Base-by-base conservation (phyloP, 2,797 vertebrate species). In the Dendrocincla fuliginosa region DNA sequence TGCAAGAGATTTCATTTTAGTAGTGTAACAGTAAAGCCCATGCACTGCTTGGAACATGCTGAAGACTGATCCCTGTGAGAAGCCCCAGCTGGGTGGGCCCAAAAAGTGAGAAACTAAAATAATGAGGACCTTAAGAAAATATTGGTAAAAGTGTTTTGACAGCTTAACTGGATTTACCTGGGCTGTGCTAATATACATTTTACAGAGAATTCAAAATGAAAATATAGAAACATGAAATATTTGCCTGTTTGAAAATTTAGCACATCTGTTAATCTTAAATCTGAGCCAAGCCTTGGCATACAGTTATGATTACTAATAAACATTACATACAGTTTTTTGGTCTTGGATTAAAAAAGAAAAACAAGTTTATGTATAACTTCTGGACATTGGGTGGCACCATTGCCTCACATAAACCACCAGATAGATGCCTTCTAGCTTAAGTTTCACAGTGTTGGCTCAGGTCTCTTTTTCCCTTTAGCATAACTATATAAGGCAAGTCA, bases 371-470 rank as follows among this genome's bases (percentile, higher is more conserved):
- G 5, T 96, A 6, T 87, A 61, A 80, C 14, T 90, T 90, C 49
- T 75, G 57, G 64, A 95, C 95, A 77, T 92, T 89, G 89, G 95
- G 90, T 92, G 92, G 95, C 94, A 96, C 92, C 84, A 64, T 94
- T 95, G 92, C 61, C 56, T 95, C 92, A 77, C 0, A 0, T 47
- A 95, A 96, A 13, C 27, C 19, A 39, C 49, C 5, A 15, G 7
- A 32, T 6, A 33, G 39, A 32, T 18, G 64, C 44, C 53, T 75
- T 70, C 46, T 68, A 44, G 22, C 16, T 71, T 13, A 44, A 28
- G 22, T 73, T 76, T 53, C 57, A 28, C 15, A 32, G 12, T 22
- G 28, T 71, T 89, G 71, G 73, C 88, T 87, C 53, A 68, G 19
- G 5, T 85, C 55, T 50, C 25, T 68, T 79, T 88, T 75, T 50